These are phyloP conservation scores for Ennomos fuscantarius DNA, from an alignment of 2,888 invertebrate species.

Conservation along the genomic window DNA sequence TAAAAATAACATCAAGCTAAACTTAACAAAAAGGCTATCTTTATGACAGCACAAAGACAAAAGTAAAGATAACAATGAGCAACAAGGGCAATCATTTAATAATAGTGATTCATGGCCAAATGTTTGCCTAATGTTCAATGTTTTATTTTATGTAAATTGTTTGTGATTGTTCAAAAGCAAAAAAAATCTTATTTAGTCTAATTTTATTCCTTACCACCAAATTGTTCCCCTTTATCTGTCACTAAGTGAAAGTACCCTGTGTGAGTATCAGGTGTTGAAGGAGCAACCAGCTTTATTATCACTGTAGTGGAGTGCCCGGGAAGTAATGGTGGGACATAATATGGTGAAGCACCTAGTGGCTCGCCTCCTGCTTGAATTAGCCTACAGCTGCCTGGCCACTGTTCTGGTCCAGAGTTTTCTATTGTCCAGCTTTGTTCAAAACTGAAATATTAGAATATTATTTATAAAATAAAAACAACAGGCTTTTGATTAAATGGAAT, in stretches of 20 bases:
- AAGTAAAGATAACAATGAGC: neutral
- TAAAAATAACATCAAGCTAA: constrained; percentile 60
- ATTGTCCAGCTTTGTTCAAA: constrained; percentile 96
- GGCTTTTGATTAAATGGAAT: too few relatives aligned
- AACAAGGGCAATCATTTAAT: too few relatives aligned
- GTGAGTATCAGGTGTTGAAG: constrained; percentile 89
- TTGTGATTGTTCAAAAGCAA: too few relatives aligned
- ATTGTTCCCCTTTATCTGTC: constrained; percentile 94
- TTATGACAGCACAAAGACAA: constrained; percentile 2
- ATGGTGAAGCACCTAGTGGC: constrained; percentile 73
- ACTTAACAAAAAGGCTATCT: constrained; percentile 14
- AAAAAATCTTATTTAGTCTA: too few relatives aligned
- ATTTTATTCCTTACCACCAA: constrained; percentile 89
- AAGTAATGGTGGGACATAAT: constrained; percentile 88
- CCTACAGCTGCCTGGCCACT: constrained; percentile 95
- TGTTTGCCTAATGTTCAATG: too few relatives aligned
- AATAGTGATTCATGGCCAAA: too few relatives aligned
- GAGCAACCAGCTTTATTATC: constrained; percentile 92
- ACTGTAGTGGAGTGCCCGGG: constrained; percentile 92
- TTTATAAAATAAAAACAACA: too few relatives aligned
- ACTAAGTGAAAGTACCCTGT: constrained; percentile 96
- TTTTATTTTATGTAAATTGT: too few relatives aligned
- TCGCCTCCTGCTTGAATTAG: constrained; percentile 90
- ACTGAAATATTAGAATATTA: constrained; percentile 62
- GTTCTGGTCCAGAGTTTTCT: constrained; percentile 93